These are phyloP conservation scores for Neofelis nebulosa DNA, from an alignment of 2,113 vertebrate genomes.

Conservation along the genomic window DNA sequence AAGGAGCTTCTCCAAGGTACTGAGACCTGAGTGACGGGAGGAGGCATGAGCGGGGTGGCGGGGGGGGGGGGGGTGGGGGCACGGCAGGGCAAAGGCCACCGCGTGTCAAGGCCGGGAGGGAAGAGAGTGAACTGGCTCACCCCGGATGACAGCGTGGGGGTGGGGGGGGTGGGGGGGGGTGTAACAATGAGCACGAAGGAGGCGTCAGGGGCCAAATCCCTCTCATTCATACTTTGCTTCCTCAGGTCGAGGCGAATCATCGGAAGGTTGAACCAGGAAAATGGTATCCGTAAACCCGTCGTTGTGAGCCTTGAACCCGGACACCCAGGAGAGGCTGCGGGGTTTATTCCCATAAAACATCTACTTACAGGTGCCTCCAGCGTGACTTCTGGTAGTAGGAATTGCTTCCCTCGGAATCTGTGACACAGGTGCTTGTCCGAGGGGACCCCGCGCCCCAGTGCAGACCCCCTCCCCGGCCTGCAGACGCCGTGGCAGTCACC, in stretches of 20 bases:
- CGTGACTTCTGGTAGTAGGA: background rate
- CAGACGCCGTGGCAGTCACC: fast-evolving
- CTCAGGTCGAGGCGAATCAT: no score
- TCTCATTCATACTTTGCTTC: background rate
- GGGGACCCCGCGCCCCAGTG: background rate
- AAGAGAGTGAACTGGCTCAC: no score
- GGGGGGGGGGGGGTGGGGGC: background rate
- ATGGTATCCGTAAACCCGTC: background rate
- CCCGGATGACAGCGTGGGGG: background rate
- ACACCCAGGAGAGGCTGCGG: fast-evolving
- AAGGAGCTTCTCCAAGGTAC: background rate
- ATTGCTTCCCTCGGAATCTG: background rate
- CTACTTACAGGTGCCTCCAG: background rate
- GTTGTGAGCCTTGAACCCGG: background rate
- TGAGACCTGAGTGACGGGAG: background rate
- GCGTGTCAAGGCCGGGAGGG: background rate
- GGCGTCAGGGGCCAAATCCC: background rate
- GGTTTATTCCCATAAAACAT: background rate
- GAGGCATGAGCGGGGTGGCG: background rate
- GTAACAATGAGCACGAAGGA: background rate
- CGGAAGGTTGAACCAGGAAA: background rate
- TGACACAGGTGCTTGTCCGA: background rate
- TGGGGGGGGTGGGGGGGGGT: no score
- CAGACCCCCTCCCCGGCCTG: no score
- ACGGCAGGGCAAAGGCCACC: background rate